These are phyloP conservation scores for Anadara kagoshimensis DNA, from an alignment of 1,140 invertebrate species.

Conservation along the genomic window DNA sequence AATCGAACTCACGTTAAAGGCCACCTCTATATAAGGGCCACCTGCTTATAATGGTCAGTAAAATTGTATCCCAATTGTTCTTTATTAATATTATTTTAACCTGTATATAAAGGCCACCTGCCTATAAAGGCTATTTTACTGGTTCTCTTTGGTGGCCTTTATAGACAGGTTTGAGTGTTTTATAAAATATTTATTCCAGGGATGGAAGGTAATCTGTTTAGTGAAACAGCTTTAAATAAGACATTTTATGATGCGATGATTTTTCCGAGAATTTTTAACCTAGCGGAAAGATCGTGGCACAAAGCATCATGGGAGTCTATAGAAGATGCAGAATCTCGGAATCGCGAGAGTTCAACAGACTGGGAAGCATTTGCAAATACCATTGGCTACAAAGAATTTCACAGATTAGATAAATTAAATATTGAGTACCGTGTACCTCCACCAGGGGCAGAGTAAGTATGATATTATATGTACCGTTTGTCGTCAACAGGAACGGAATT, in stretches of 20 bases:
- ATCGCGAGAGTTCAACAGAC: conserved; percentile 24
- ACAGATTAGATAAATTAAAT: conserved; percentile 46
- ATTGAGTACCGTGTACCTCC: conserved; percentile 54
- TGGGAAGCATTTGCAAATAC: conserved; percentile 58
- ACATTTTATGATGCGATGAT: conserved; percentile 60
- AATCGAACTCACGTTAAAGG: too few species aligned
- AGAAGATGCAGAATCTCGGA: background rate
- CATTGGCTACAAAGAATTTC: conserved; percentile 56
- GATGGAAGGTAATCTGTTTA: conserved; percentile 61
- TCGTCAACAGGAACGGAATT: too few species aligned
- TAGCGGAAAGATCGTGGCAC: conserved; percentile 68
- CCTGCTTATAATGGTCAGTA: too few species aligned
- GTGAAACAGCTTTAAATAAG: conserved; percentile 53
- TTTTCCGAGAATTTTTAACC: conserved; percentile 59
- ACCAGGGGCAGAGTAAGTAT: conserved; percentile 57
- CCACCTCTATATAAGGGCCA: too few species aligned
- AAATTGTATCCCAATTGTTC: too few species aligned
- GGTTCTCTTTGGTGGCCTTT: too few species aligned
- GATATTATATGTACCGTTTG: too few species aligned
- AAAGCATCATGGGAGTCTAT: conserved; percentile 56
- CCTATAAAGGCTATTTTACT: too few species aligned
- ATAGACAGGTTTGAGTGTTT: too few species aligned
- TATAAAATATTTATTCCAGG: conserved; percentile 51
- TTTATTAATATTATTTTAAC: too few species aligned
- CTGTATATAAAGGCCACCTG: too few species aligned